These are phyloP conservation scores for Equus przewalskii DNA, from an alignment of 2,113 vertebrate species.

Conservation along the genomic window DNA sequence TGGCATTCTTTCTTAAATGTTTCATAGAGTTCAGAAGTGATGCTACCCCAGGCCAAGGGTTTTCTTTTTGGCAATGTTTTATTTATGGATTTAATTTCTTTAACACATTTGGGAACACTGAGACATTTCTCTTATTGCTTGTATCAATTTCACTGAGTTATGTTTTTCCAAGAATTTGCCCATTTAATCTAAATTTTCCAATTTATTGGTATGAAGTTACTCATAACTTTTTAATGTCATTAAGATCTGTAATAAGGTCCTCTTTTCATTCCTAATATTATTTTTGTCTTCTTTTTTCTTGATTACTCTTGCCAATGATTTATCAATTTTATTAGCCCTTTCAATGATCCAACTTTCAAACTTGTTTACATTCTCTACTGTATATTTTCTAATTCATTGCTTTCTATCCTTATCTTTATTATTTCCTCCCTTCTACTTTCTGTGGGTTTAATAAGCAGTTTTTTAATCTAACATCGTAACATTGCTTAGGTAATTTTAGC, in stretches of 20 bases:
- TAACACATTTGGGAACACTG: too few relatives aligned
- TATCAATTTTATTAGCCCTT: not conserved
- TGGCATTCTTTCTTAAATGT: not conserved
- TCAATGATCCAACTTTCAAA: not conserved
- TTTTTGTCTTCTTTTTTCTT: not conserved
- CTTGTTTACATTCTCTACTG: not conserved
- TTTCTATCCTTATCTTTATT: too few relatives aligned
- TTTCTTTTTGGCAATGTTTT: not conserved
- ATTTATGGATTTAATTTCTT: not conserved
- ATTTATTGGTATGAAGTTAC: not conserved
- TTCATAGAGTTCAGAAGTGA: not conserved
- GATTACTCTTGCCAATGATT: not conserved
- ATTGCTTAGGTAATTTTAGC: too few relatives aligned
- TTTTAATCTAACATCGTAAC: too few relatives aligned
- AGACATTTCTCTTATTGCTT: too few relatives aligned
- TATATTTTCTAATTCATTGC: too few relatives aligned
- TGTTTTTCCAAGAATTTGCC: too few relatives aligned
- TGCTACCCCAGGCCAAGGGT: not conserved
- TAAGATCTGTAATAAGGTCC: not conserved
- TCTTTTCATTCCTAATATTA: not conserved
- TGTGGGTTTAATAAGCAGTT: too few relatives aligned
- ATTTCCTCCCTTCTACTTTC: too few relatives aligned
- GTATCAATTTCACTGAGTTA: too few relatives aligned
- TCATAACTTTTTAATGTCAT: not conserved
- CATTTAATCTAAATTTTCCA: not conserved